Base-by-base conservation (phyloP, 2,113 vertebrate genomes). In the Puffinus mauretanicus region DNA sequence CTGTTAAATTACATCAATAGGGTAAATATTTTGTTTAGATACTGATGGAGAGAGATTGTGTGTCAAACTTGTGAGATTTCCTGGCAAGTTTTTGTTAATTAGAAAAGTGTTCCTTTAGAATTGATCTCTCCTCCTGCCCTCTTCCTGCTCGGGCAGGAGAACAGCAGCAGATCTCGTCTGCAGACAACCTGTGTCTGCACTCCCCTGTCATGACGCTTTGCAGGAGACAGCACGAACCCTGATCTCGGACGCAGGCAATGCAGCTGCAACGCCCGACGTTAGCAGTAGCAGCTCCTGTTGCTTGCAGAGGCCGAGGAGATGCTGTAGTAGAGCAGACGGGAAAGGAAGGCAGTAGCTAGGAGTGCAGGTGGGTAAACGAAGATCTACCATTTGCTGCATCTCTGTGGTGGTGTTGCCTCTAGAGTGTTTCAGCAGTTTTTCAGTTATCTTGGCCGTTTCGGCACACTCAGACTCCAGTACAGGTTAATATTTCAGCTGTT, bases 191-290 rank as follows among this genome's bases (percentile, higher is more conserved):
- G 40, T 15, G 15, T 5, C 57, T 27, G 65, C 38, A 1, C 47
- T 40, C 22, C 64, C 25, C 32, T 11, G 44, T 10, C 46, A 2
- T 7, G 47, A 8, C 3, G 6, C 24, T 62, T 32, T 32, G 40
- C 55, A 10, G 7, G 47, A 26, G 22, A 1, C 49, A 17, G 42
- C 26, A 1, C 7, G 8, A 27, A 4, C 36, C 61, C 38, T 5
- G 16, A 7, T 13, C 58, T 7, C 10, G 2, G 62, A 3, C 12
- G 57, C 30, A 19, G 27, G 7, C 21, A 6, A 2, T 10, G 5
- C 38, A 22, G 32, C 46, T 18, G 21, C 40, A 12, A 1, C 27
- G 14, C 42, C 51, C 2, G 15, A 5, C 3, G 2, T 18, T 13
- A 4, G 44, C 70, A 32, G 49, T 3, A 19, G 52, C 14, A 9